Evolutionary conservation across 2,888 invertebrate species (phyloP).

Genomic region (Teleogryllus oceanicus): DNA sequence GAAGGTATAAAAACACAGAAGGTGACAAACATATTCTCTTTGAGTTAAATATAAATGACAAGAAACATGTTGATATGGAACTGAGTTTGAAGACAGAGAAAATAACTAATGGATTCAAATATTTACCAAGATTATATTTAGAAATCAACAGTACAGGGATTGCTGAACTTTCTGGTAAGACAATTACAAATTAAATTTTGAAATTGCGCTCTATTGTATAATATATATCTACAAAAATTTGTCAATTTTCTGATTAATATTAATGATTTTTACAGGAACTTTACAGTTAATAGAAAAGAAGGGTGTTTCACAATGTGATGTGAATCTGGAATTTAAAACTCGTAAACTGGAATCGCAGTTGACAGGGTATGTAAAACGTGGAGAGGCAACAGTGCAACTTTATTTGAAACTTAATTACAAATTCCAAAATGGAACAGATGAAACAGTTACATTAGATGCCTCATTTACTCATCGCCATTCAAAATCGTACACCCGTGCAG

Average conservation of each 20-base stretch:
- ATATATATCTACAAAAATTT: neutral
- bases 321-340: conserved; percentile 72
- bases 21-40: conserved; percentile 66
- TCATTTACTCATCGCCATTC: conserved; percentile 54
- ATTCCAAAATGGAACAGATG: conserved; percentile 57
- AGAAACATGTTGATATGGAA: conserved; percentile 65
- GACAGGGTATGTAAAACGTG: conserved; percentile 66
- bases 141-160: conserved; percentile 70
- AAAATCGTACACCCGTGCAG: conserved; percentile 57
- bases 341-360: conserved; percentile 69
- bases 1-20: conserved; percentile 66
- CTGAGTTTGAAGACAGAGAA: conserved; percentile 58
- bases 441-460: conserved; percentile 49
- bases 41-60: conserved; percentile 68
- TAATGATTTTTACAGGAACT: conserved; percentile 50
- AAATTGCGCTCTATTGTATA: neutral
- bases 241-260: neutral
- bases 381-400: conserved; percentile 53
- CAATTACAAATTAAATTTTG: conserved; percentile 39
- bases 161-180: conserved; percentile 65
- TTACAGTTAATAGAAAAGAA: conserved; percentile 61
- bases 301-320: conserved; percentile 72
- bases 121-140: conserved; percentile 66
- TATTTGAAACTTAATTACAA: conserved; percentile 66
- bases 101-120: conserved; percentile 64